Evolutionary conservation across 2,888 invertebrate species (phyloP).

Genomic region (Stenchaetothrips biformis): DNA sequence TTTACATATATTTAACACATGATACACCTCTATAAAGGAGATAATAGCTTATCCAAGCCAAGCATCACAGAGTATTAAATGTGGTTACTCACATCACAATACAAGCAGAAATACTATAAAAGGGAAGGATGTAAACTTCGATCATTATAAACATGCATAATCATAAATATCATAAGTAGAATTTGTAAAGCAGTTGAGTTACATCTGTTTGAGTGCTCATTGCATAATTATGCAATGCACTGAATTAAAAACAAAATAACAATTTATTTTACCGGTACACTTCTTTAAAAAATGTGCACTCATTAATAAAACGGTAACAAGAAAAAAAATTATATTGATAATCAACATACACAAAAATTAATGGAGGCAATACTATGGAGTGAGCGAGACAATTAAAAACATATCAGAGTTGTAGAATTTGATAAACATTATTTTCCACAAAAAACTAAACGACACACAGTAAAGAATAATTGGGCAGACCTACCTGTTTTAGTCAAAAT

Average conservation of each 20-base stretch:
- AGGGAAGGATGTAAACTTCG: background rate
- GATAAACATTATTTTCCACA: background rate
- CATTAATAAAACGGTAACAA: background rate
- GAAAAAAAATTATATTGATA: background rate
- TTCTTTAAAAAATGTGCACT: background rate
- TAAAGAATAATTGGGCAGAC: background rate
- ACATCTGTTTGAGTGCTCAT: background rate
- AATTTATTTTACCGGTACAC: background rate
- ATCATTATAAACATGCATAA: background rate
- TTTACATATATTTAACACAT: background rate
- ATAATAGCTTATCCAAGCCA: background rate
- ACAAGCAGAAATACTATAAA: background rate
- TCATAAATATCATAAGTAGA: background rate
- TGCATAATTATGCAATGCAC: background rate
- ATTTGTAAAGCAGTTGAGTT: background rate
- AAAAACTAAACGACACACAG: background rate
- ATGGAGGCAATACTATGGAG: background rate
- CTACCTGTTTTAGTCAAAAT: background rate
- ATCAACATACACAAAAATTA: background rate
- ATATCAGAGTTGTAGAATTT: background rate
- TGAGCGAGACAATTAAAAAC: background rate
- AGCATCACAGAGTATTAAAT: constrained; percentile 9
- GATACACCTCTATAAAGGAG: background rate
- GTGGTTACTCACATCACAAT: background rate
- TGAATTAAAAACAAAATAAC: background rate